Evolutionary conservation across 2,888 invertebrate species (phyloP).

Genomic region (Griposia aprilina): DNA sequence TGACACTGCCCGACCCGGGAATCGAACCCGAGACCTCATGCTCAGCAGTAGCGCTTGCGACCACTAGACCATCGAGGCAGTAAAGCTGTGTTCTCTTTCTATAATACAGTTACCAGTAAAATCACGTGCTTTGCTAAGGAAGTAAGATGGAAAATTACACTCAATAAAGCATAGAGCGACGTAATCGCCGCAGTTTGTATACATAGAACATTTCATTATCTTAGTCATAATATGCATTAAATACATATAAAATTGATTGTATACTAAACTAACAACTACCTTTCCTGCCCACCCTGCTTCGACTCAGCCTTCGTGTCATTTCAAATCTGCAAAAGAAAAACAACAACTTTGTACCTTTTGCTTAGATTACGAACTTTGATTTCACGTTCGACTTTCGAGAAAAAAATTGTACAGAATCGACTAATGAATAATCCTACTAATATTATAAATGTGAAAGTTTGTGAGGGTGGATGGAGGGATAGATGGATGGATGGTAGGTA

Average conservation of each 20-base stretch:
- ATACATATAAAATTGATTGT: conserved; percentile 65
- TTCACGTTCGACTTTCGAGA: not conserved
- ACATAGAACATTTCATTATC: conserved; percentile 43
- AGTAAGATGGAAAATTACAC: conserved; percentile 22
- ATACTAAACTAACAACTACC: conserved; percentile 45
- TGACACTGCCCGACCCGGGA: too few relatives aligned
- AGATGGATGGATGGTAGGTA: too few relatives aligned
- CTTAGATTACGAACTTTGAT: not conserved
- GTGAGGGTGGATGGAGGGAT: too few relatives aligned
- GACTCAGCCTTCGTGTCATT: conserved; percentile 65
- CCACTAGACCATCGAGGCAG: too few relatives aligned
- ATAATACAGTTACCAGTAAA: conserved; percentile 15
- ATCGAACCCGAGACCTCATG: too few relatives aligned
- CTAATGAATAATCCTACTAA: too few relatives aligned
- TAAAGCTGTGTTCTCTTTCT: not conserved
- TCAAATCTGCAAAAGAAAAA: conserved; percentile 60
- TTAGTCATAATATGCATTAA: conserved; percentile 59
- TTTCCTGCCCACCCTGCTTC: conserved; percentile 52
- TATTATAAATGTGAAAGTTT: too few relatives aligned
- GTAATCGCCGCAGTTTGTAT: conserved; percentile 28
- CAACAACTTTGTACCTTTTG: not conserved
- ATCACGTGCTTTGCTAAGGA: conserved; percentile 24
- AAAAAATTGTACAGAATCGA: not conserved
- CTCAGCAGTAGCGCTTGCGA: too few relatives aligned
- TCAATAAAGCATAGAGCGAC: conserved; percentile 36